Evolutionary conservation across 2,888 invertebrate species (phyloP), one percentile per base, ranked within the genome.

Genomic region (Yponomeuta malinellus): DNA sequence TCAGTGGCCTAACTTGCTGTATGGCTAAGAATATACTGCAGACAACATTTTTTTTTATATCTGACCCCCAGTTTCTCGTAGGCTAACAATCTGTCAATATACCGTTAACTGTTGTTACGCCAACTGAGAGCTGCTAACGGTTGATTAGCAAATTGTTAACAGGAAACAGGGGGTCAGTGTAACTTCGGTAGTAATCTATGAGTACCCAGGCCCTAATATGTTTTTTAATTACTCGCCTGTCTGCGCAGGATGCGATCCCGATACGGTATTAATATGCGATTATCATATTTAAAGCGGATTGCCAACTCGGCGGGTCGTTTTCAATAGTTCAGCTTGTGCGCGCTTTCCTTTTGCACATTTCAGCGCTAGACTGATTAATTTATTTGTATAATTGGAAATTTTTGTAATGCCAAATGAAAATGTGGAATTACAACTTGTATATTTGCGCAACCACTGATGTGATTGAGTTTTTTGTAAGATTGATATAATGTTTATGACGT

Each of bases 171-270:
- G 52, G 10, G 33, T 33, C 33, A 33, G 33, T 15, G 52, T 12
- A 59, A 15, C 15, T 15, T 15, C 52, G 0, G 15, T 15, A 12
- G 15, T 59, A 15, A 59, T 15, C 43, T 43, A 43, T 8, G 9
- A 5, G 52, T 15, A 43, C 43, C 31, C 67, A n/a, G 15, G 5
- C 78, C 79, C 78, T 85, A 83, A 87, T 85, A 85, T 86, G 82
- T 85, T 88, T 87, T 87, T 87, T 88, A 88, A 88, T 89, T 87
- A 88, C 83, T 82, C 76, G 71, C 72, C 23, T 63, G 63, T 23
- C 33, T 69, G 69, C 64, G 63, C 37, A n/a, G 43, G 63, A 15
- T 63, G 64, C 70, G 43, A 48, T 70, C 23, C 48, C 63, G 31
- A 70, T 48, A 31, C 64, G 70, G 43, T 70, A 64, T 70, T 70